These are phyloP conservation scores for Polypedilum vanderplanki DNA, from an alignment of 1,140 invertebrate species.

Conservation along the genomic window DNA sequence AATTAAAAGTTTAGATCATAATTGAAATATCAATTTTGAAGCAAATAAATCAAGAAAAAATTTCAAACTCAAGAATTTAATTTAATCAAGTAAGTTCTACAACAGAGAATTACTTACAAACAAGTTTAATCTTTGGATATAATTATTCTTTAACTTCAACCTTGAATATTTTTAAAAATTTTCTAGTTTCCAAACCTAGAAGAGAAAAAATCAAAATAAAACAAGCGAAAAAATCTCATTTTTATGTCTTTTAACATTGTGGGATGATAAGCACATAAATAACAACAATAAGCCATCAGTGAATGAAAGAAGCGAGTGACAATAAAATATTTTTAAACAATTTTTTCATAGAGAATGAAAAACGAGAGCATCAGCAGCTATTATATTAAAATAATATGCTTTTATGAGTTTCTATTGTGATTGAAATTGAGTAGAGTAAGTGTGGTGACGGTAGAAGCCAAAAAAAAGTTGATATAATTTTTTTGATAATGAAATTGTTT, in stretches of 20 bases:
- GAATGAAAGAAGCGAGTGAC: not conserved
- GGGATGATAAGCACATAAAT: conserved; percentile 4
- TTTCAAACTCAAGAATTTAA: too few species aligned
- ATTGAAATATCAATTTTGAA: too few species aligned
- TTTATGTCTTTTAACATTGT: not conserved
- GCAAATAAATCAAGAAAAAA: too few species aligned
- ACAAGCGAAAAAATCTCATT: too few species aligned
- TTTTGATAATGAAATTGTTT: not conserved
- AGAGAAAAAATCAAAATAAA: too few species aligned
- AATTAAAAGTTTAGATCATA: too few species aligned
- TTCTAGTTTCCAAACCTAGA: too few species aligned
- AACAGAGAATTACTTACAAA: too few species aligned
- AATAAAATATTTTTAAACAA: conserved; percentile 4
- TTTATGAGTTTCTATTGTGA: conserved; percentile 6
- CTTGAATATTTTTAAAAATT: too few species aligned
- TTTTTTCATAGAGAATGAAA: not conserved
- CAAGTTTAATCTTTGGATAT: too few species aligned
- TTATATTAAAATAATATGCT: conserved; percentile 20
- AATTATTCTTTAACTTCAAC: too few species aligned
- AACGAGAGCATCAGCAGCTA: not conserved
- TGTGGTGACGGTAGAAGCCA: not conserved
- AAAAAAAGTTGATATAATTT: not conserved
- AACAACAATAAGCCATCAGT: conserved; percentile 3
- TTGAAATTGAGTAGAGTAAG: not conserved
- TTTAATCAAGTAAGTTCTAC: too few species aligned